These are phyloP conservation scores for Gambusia affinis DNA, from an alignment of 2,113 vertebrate species.

Conservation along the genomic window DNA sequence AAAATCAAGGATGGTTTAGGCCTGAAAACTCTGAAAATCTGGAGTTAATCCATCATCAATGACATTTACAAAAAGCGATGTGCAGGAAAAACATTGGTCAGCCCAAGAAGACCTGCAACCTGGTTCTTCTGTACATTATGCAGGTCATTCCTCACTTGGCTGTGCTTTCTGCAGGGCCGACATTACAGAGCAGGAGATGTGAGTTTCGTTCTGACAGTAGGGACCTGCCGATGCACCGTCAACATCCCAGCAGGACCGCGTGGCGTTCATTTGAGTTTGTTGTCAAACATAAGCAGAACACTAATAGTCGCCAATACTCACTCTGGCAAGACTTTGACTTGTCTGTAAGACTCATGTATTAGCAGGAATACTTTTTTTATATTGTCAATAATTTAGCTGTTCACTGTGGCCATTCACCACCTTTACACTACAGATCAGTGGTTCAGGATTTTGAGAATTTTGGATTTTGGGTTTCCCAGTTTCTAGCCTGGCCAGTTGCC, in stretches of 20 bases:
- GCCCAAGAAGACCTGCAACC: no score
- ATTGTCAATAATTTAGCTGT: background rate
- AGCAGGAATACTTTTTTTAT: background rate
- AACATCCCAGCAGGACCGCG: background rate
- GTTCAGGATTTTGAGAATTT: background rate
- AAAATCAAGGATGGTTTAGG: no score
- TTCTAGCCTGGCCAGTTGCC: background rate
- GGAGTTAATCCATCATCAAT: no score
- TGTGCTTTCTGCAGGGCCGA: slow-evolving; percentile 6
- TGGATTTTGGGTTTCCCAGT: background rate
- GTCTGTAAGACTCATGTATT: background rate
- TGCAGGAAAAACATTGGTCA: background rate
- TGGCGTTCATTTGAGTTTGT: slow-evolving; percentile 3
- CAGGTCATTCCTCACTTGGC: background rate
- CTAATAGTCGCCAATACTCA: background rate
- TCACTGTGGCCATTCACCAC: no score
- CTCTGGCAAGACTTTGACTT: background rate
- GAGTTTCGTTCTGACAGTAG: slow-evolving; percentile 25
- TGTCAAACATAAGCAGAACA: background rate
- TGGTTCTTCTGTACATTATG: background rate
- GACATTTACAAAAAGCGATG: no score
- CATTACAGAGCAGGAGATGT: slow-evolving; percentile 9
- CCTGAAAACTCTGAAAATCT: no score
- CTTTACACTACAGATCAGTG: background rate
- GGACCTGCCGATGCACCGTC: background rate